Base-by-base conservation (phyloP, 1,140 invertebrate genomes). In the Panagrolaimus sp. region DNA sequence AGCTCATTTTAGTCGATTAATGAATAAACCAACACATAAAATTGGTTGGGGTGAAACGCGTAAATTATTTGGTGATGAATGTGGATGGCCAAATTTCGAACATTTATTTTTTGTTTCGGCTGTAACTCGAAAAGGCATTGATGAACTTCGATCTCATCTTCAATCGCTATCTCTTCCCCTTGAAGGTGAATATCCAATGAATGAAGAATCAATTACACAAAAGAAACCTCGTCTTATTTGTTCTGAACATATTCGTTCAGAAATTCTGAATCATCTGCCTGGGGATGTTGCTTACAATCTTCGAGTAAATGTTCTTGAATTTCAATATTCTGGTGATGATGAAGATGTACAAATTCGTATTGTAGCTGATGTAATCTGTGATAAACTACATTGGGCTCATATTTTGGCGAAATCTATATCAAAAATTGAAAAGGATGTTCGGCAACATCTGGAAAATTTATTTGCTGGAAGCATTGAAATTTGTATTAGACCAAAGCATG, bases 81-180 rank as follows among this genome's bases (percentile, higher is more conserved):
- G 67, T 38, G 78, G 79, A 65, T 81, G 75, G 78, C 69, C 71
- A 31, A 43, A 79, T 20, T 81, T 81, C 67, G 53, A 70, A 7
- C 44, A 66, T n/a, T 27, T 78, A 9, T 80, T 78, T 66, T 78
- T 71, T 46, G 79, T 72, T 14, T 81, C 78, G 38, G 67, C 75
- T 16, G 42, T 72, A 38, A 82, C 44, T 23, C 72, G 79, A 48
- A 73, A 81, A 23, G 79, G 79, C 43, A 69, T 83, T 44, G 82
- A 81, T 48, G 53, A 47, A 27, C 67, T 81, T 27, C 68, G 79
- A 25, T 42, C 43, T 5, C 71, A 80, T 78, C 65, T 80, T 20
- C 38, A 68, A 57, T 16, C 27, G 23, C 31, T 68, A n/a, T 57
- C 66, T n/a, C 20, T 7, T 11, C 46, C 53, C 9, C 20, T 74